phyloP scores from a whole-genome alignment of 2,888 invertebrate genomes.

The Phyllotreta cruciferae region DNA sequence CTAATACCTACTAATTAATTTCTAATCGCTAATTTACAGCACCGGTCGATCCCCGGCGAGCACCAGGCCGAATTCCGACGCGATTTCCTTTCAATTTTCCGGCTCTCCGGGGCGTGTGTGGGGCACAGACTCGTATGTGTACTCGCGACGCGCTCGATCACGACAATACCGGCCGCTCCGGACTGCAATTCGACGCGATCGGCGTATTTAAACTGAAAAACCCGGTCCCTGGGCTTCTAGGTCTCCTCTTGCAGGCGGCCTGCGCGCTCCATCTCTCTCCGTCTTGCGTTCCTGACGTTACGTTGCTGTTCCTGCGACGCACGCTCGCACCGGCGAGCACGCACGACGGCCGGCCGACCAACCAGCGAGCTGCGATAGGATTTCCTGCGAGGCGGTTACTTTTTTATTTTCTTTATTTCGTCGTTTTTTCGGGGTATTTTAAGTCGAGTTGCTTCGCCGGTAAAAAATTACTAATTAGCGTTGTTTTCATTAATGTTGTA shows the following conservation, averaged over 20 bases:
- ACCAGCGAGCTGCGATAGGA: slow-evolving; percentile 21
- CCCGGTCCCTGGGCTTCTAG: slow-evolving; percentile 49
- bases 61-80: not conserved
- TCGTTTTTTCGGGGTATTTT: too few relatives aligned
- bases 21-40: too few relatives aligned
- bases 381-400: not conserved
- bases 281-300: slow-evolving; percentile 4
- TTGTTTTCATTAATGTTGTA: too few relatives aligned
- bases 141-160: too few relatives aligned
- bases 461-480: too few relatives aligned
- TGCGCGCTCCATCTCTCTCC: slow-evolving; percentile 38
- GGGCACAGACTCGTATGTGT: too few relatives aligned
- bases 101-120: too few relatives aligned
- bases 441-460: too few relatives aligned
- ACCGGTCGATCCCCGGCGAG: too few relatives aligned
- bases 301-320: slow-evolving; percentile 40
- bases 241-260: slow-evolving; percentile 35
- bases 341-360: slow-evolving; percentile 39
- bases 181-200: slow-evolving; percentile 19
- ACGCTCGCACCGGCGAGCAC: slow-evolving; percentile 40
- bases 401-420: too few relatives aligned
- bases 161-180: slow-evolving; percentile 11
- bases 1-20: slow-evolving; percentile 4
- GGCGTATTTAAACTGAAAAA: slow-evolving; percentile 13
- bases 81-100: slow-evolving; percentile 22